Evolutionary conservation across 1,140 invertebrate species (phyloP), one percentile per base, ranked within the genome.

Genomic region (Eurosta solidaginis): DNA sequence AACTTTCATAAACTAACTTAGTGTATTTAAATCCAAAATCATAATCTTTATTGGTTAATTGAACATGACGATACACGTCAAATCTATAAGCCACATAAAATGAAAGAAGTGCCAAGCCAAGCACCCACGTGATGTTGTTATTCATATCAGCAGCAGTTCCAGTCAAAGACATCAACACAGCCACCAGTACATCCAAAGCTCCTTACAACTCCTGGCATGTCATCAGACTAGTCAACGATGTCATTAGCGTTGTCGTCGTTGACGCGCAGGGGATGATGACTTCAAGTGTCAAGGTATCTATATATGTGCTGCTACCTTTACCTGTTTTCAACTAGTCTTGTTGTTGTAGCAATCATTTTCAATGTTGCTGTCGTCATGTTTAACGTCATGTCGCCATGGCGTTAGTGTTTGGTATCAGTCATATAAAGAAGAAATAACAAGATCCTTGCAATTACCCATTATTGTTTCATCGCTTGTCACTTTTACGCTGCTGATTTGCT

Each of bases 371-470:
- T 59, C n/a, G 54, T 33, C 54, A 33, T 59, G 14, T 59, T 59
- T 29, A n/a, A 33, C 54, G 54, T 22, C 54, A 59, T n/a, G 27
- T 59, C 54, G 12, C 3, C 54, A 33, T 59, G 22, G 22, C 27
- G 20, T 12, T 27, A 29, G 29, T 59, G 10, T 14, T 33, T 25
- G 27, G n/a, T n/a, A n/a, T n/a, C n/a, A n/a, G n/a, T n/a, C n/a
- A n/a, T n/a, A n/a, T n/a, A n/a, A n/a, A n/a, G 4, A 59, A 59
- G 54, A 25, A 33, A 59, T 33, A 59, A 59, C 14, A 59, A 59
- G 29, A 29, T 59, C 54, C 54, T 59, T 59, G 54, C 54, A 59
- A 59, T 59, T 59, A 59, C 54, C 54, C 54, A 59, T 59, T 59
- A 59, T 59, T 59, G 54, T 59, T 59, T 36, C 54, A 59, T 36